Base-by-base conservation (phyloP, 1,140 invertebrate species). In the Stenopsyche tienmushanensis region DNA sequence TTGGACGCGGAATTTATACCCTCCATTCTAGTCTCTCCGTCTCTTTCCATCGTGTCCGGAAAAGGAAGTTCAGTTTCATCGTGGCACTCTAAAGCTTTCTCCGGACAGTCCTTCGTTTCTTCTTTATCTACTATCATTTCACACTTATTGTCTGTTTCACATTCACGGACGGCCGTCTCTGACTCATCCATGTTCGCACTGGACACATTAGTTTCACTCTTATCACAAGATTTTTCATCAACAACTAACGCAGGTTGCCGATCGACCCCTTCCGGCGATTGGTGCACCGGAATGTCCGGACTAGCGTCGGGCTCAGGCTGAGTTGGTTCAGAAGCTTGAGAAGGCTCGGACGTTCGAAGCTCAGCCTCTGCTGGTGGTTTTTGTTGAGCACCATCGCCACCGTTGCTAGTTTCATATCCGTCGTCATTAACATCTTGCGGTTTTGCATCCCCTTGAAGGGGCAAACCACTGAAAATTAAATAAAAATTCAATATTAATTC, bases 371-470 rank as follows among this genome's bases (percentile, higher is more conserved):
- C 72, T n/a, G n/a, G n/a, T 71, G 78, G 76, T 72, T 77, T 77
- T 68, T 74, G 76, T 62, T 75, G 76, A 72, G 73, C 76, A 9
- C 44, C 57, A 9, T 60, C 57, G 76, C 90, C 85, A 77, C 90
- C 90, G 72, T 88, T 89, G 80, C 88, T 88, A 67, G 90, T 92
- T 81, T 93, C 90, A 81, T 92, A 92, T 66, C 90, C 90, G 80
- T 93, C 90, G 82, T 93, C 90, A 74, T 89, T 84, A 68, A 85
- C 85, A 78, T 91, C 90, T 72, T 87, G 82, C 71, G 76, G 73
- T 73, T 76, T 79, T 73, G 77, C 75, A 73, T 81, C 78, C 67
- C 77, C 78, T 44, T 74, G 74, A 72, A 74, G 76, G 74, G 78
- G 50, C 53, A 62, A 60, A 17, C 67, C 67, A 45, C 67, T 69